Evolutionary conservation across 2,797 vertebrate species (phyloP).

Genomic region (Oryzias sinensis): DNA sequence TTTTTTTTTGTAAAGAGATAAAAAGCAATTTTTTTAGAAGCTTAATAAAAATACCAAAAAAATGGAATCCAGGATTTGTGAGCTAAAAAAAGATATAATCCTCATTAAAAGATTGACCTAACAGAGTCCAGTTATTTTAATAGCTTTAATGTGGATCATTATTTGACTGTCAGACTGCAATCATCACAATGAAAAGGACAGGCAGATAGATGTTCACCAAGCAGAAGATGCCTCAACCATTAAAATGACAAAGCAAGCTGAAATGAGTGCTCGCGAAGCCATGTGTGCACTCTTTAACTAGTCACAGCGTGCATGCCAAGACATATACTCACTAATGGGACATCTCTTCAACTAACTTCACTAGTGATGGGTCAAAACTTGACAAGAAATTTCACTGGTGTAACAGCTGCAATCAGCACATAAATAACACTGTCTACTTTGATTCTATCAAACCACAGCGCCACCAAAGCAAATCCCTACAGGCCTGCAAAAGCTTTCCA

Average conservation of each 20-base stretch:
- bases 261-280: neutral
- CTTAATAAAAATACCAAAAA: too few species aligned
- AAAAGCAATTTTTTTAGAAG: too few species aligned
- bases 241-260: neutral
- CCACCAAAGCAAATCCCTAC: conserved; percentile 24
- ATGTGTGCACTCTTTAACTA: neutral
- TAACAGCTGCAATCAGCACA: conserved; percentile 60
- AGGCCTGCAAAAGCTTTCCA: conserved; percentile 8
- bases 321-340: conserved; percentile 37
- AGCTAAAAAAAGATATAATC: conserved; percentile 37
- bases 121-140: conserved; percentile 57
- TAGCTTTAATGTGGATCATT: conserved; percentile 53
- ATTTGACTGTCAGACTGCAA: conserved; percentile 67
- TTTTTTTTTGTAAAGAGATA: too few species aligned
- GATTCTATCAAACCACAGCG: conserved; percentile 53
- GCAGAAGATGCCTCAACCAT: conserved; percentile 38
- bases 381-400: conserved; percentile 57
- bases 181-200: conserved; percentile 59
- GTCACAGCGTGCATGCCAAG: conserved; percentile 19
- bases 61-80: neutral
- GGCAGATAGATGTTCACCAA: conserved; percentile 28
- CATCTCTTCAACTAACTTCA: conserved; percentile 43
- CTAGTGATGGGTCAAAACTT: conserved; percentile 43
- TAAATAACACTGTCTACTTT: conserved; percentile 64
- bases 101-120: conserved; percentile 38